Evolutionary conservation across 53 echinoderm and acorn worm genomes (phyloP).

Genomic region (Temnopleurus reevesii): DNA sequence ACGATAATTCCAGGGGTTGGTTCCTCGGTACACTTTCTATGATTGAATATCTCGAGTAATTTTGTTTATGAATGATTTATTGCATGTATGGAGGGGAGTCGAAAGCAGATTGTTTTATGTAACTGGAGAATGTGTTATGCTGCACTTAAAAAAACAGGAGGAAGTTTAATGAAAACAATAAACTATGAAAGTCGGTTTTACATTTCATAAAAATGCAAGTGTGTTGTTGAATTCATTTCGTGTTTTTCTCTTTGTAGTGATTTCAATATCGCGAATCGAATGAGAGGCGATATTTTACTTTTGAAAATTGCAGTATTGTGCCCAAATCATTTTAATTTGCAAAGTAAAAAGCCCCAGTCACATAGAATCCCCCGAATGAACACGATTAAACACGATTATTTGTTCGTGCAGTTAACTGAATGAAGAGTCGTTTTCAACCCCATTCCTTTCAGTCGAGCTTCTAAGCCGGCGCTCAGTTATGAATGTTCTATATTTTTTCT

Average conservation of each 20-base stretch:
- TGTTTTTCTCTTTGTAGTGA: neutral
- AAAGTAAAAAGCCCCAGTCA: too few species aligned
- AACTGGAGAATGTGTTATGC: slow-evolving; percentile 6
- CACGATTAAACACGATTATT: too few species aligned
- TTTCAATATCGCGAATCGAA: neutral
- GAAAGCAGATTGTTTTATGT: neutral
- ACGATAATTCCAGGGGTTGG: too few species aligned
- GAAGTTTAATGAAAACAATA: slow-evolving; percentile 38
- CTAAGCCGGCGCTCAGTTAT: too few species aligned
- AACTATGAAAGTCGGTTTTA: slow-evolving; percentile 45
- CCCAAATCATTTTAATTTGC: neutral
- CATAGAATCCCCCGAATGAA: too few species aligned
- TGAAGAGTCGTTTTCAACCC: too few species aligned
- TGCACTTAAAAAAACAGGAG: neutral
- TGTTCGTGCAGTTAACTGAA: too few species aligned
- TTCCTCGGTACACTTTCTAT: too few species aligned
- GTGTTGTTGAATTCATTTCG: neutral
- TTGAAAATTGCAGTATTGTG: neutral
- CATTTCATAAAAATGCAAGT: slow-evolving; percentile 23
- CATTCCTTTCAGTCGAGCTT: too few species aligned
- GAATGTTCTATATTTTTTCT: too few species aligned
- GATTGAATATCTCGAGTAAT: neutral
- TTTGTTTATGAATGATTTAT: slow-evolving; percentile 3
- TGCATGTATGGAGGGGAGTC: neutral
- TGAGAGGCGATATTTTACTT: neutral